Conservation (phyloP, 2,888 invertebrate species). For the Venusia cambrica region DNA sequence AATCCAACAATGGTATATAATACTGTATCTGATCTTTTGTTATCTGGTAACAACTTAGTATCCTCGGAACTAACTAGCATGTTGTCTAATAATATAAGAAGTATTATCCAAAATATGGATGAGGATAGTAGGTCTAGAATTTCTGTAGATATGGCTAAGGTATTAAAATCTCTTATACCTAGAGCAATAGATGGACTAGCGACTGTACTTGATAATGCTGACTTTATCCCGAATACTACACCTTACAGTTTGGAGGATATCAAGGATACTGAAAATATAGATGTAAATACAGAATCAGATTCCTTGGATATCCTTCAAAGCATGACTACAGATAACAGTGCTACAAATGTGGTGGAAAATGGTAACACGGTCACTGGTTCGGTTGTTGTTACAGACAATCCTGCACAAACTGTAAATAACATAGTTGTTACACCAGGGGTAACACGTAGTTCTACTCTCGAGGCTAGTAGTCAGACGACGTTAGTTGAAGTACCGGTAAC, state of each 20-base stretch:
- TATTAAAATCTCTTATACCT: constrained; percentile 75
- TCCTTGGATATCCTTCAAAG: constrained; percentile 57
- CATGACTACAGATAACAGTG: constrained; percentile 47
- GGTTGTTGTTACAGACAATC: constrained; percentile 35
- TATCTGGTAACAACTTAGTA: constrained; percentile 70
- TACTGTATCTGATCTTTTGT: constrained; percentile 73
- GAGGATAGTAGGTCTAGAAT: constrained; percentile 69
- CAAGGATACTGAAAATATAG: constrained; percentile 66
- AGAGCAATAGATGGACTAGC: constrained; percentile 65
- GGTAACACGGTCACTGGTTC: constrained; percentile 33
- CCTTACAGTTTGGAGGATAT: constrained; percentile 77
- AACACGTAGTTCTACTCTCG: constrained; percentile 39
- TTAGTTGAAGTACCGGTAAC: constrained; percentile 25
- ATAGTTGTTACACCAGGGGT: constrained; percentile 35
- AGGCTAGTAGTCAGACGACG: constrained; percentile 47
- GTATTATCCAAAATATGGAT: constrained; percentile 70
- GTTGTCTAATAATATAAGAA: constrained; percentile 72
- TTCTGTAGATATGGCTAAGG: constrained; percentile 74
- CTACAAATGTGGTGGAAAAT: constrained; percentile 56
- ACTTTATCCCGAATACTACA: constrained; percentile 61
- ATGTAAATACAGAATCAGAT: constrained; percentile 40
- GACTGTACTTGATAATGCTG: constrained; percentile 55
- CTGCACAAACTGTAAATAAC: constrained; percentile 56
- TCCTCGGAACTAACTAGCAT: constrained; percentile 79
- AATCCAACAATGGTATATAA: constrained; percentile 74